phyloP scores from a whole-genome alignment of 2,888 invertebrate genomes.

The Troilus luridus region DNA sequence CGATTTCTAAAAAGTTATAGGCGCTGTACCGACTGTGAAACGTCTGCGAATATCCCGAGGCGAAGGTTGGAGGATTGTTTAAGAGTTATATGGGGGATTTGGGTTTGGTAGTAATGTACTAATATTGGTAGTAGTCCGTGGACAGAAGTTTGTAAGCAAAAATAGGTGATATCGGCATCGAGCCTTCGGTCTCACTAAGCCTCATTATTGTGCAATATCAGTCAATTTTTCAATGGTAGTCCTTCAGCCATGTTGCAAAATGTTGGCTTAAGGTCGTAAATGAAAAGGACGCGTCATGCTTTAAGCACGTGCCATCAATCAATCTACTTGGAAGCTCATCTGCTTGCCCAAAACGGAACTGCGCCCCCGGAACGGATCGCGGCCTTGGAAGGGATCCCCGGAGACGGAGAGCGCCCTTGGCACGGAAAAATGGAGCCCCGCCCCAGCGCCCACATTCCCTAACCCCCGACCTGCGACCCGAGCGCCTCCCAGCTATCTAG shows the following conservation, averaged over 20 bases:
- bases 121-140: too few species aligned
- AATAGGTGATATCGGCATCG: too few species aligned
- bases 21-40: too few species aligned
- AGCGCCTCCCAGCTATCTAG: conserved; percentile 31
- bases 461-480: conserved; percentile 34
- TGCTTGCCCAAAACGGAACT: background rate
- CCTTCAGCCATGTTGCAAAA: background rate
- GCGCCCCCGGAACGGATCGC: background rate
- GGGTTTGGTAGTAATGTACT: too few species aligned
- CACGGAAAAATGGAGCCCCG: conserved; percentile 6
- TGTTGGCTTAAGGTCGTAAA: background rate
- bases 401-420: conserved; percentile 2
- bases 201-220: too few species aligned
- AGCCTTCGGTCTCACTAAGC: too few species aligned
- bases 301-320: background rate
- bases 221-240: background rate
- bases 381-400: background rate
- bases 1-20: too few species aligned
- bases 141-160: too few species aligned
- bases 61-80: too few species aligned
- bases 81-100: too few species aligned
- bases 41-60: too few species aligned
- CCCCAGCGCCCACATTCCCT: conserved; percentile 36
- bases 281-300: background rate
- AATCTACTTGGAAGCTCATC: background rate